Conservation (phyloP, 2,888 invertebrate species). For the Digitonthophagus gazella region DNA sequence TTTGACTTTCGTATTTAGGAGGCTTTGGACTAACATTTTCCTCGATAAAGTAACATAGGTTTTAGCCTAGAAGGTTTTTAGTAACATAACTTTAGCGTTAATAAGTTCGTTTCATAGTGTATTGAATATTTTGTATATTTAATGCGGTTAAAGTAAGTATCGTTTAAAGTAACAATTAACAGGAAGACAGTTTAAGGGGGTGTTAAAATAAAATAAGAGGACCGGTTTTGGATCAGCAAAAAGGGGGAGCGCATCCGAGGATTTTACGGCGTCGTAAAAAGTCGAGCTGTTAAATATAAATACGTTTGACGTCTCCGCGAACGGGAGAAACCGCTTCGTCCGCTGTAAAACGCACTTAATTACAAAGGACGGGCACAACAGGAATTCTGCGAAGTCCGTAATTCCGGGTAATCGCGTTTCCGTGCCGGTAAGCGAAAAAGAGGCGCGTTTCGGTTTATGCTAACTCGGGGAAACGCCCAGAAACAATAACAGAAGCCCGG, state of each 20-base stretch:
- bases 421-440: not conserved
- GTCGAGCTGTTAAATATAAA: not conserved
- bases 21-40: too few species aligned
- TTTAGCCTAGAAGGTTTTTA: too few species aligned
- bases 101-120: too few species aligned
- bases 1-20: too few species aligned
- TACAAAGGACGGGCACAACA: not conserved
- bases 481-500: not conserved
- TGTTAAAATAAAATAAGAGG: not conserved
- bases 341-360: not conserved
- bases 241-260: not conserved
- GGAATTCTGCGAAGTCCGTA: not conserved
- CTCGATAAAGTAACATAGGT: too few species aligned
- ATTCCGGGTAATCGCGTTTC: not conserved
- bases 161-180: too few species aligned
- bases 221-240: not conserved
- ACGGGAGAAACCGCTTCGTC: not conserved
- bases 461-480: not conserved
- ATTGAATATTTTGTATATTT: too few species aligned
- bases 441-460: not conserved
- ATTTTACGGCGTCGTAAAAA: not conserved
- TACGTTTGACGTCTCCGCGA: not conserved
- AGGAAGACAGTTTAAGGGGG: too few species aligned
- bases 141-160: too few species aligned
- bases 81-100: too few species aligned